Conservation (phyloP, 2,888 invertebrate genomes). For the Plagodis dolabraria region DNA sequence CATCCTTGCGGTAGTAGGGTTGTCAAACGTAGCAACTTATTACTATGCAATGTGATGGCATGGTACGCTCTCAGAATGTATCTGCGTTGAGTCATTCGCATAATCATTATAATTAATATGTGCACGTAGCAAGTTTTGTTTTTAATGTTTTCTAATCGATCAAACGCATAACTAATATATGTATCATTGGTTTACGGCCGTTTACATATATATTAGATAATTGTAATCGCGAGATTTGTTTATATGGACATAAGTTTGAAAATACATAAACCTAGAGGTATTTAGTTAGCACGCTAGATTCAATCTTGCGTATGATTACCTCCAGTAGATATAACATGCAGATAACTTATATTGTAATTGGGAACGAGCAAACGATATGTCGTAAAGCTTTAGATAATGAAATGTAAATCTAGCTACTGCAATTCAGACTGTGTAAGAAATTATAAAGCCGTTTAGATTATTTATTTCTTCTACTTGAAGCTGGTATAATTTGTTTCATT, state of each 20-base stretch:
- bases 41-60: conserved; percentile 30
- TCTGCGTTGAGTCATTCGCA: too few species aligned
- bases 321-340: conserved; percentile 22
- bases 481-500: neutral
- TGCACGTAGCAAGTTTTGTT: neutral
- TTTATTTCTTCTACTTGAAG: neutral
- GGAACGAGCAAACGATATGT: conserved; percentile 31
- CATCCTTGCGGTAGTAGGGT: conserved; percentile 22
- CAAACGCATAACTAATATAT: too few species aligned
- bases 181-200: too few species aligned
- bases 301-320: conserved; percentile 18
- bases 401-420: conserved; percentile 28
- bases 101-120: neutral
- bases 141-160: too few species aligned
- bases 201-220: too few species aligned
- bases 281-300: conserved; percentile 12
- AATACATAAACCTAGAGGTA: neutral
- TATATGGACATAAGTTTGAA: too few species aligned
- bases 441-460: conserved; percentile 7
- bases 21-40: conserved; percentile 49
- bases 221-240: too few species aligned
- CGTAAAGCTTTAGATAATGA: conserved; percentile 26
- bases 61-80: neutral
- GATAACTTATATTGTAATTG: conserved; percentile 27
- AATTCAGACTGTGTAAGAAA: conserved; percentile 15